These are phyloP conservation scores for Acleris holmiana DNA, from an alignment of 2,888 invertebrate species.

Conservation along the genomic window DNA sequence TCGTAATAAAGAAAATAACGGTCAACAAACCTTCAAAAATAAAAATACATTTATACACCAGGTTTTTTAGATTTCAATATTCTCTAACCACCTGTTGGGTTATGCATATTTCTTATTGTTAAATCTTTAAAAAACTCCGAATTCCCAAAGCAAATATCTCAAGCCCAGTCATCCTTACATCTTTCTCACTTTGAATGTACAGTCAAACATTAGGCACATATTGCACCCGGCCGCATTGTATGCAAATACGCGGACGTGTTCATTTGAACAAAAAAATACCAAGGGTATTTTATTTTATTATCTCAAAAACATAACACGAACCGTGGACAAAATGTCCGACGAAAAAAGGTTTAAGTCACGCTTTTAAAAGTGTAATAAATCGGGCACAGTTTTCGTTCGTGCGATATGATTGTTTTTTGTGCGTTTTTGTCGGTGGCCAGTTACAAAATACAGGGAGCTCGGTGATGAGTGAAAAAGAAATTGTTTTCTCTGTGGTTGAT, in stretches of 20 bases:
- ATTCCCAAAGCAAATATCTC: conserved; percentile 22
- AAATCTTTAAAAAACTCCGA: conserved; percentile 5
- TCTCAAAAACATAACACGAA: conserved; percentile 64
- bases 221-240: conserved; percentile 78
- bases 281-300: conserved; percentile 66
- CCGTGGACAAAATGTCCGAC: conserved; percentile 54
- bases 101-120: not conserved
- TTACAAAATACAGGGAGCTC: too few relatives aligned
- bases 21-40: too few relatives aligned
- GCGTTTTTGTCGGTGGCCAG: not conserved
- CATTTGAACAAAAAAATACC: conserved; percentile 68
- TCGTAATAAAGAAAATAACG: too few relatives aligned
- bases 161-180: conserved; percentile 29
- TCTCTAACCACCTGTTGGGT: too few relatives aligned
- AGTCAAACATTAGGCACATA: conserved; percentile 68
- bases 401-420: conserved; percentile 28
- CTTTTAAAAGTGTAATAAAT: conserved; percentile 42
- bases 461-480: too few relatives aligned
- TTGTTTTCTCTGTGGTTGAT: too few relatives aligned
- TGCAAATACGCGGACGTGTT: conserved; percentile 78
- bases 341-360: conserved; percentile 47
- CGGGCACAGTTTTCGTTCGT: conserved; percentile 3
- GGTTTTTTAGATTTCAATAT: too few relatives aligned
- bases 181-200: conserved; percentile 36
- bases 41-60: too few relatives aligned